Evolutionary conservation across 2,113 vertebrate genomes (phyloP), one percentile per base, ranked within the genome.

Genomic region (Oophaga pumilio): DNA sequence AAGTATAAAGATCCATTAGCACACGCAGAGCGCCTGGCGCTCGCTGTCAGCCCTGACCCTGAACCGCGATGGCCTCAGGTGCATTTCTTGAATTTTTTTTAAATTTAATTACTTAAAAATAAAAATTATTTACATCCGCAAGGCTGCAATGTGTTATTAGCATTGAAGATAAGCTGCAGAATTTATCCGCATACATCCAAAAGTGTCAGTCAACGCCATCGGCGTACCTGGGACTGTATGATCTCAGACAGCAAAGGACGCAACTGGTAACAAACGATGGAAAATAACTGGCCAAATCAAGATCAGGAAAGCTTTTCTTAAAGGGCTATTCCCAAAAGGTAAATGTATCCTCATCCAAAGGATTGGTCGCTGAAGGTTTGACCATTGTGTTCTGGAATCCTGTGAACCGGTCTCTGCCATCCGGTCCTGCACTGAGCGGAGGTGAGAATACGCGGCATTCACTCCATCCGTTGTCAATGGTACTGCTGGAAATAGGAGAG

Each of bases 231-330:
- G n/a, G 79, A 43, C 79, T 82, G 57, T 64, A 57, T 43, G 26
- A 81, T 82, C 79, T 33, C 17, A 59, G 79, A 82, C 28, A 28
- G 59, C 26, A 49, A 82, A 82, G 79, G 59, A 82, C 79, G 64
- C 13, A 82, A 64, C 64, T 18, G 64, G 24, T 82, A 17, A 11
- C 28, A 17, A 82, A 82, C 22, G 26, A 18, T 49, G 53, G 59
- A 82, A 66, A 82, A 43, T 81, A 62, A 66, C 49, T 82, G 79
- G 57, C 57, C 10, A 64, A 60, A 82, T 82, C 57, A 82, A 18
- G 57, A 28, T 17, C 18, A 82, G 60, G 64, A 49, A 62, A 43
- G 59, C 57, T 64, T 60, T 82, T 33, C 57, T 13, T 82, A 18
- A 12, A 60, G 33, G 33, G 33, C n/a, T n/a, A n/a, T n/a, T n/a